Evolutionary conservation across 1,140 invertebrate species (phyloP), one percentile per base, ranked within the genome.

Genomic region (Ectropis grisescens): DNA sequence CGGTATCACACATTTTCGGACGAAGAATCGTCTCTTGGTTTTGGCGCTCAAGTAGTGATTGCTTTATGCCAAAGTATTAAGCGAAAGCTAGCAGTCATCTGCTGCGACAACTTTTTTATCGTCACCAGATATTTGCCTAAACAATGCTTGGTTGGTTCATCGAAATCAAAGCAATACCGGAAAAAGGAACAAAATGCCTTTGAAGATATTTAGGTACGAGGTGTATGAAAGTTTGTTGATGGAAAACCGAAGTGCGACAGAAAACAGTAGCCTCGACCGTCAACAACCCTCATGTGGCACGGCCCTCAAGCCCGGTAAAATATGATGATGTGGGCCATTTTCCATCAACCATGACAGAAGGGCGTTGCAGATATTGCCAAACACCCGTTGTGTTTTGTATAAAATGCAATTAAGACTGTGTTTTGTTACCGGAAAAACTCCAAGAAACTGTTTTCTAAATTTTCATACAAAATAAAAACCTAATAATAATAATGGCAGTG

Each of bases 81-180:
- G 29, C 9, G 1, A 1, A 42, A 42, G 30, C 45, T 48, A 37
- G 34, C 38, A 9, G 37, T 43, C 10, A 11, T 55, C 2, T 59
- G 28, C 23, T 55, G 40, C 27, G 48, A 59, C n/a, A 55, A 52
- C 6, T 59, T 52, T 41, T 58, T 58, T 33, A 29, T 27, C 29
- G 29, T 49, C 13, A 1, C 30, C 45, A 19, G 44, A 53, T 23
- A 47, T 45, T 28, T 33, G 31, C 6, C 28, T 48, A 4, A 54
- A 54, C 30, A 54, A 48, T 19, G 36, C 37, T 8, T 53, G 50
- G 41, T 29, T 51, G 7, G 7, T 41, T 1, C 25, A 47, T 12
- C 38, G 38, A 16, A 29, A 15, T 19, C 34, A 40, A 25, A 23
- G 15, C 27, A 14, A 33, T 12, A 33, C 25, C 19, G 37, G 44